phyloP scores from a whole-genome alignment of 2,888 invertebrate species.

The Fissipunctia ypsillon region DNA sequence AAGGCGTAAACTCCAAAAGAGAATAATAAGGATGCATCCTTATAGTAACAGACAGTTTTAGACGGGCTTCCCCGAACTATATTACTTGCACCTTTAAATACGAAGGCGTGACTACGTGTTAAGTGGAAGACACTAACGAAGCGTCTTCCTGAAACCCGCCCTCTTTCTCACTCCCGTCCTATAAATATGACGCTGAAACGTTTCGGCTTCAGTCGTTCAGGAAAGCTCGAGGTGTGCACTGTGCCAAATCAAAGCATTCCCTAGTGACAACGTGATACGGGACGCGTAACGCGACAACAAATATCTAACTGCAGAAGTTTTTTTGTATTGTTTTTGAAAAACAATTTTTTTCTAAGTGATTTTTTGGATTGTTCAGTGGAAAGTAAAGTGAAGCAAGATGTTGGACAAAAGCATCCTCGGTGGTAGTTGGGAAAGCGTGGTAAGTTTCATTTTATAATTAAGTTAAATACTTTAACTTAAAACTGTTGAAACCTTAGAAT shows the following conservation, averaged over 20 bases:
- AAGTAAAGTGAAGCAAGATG: constrained; percentile 77
- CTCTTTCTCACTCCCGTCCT: constrained; percentile 79
- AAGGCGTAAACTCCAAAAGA: too few relatives aligned
- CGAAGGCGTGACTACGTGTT: constrained; percentile 82
- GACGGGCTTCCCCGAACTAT: constrained; percentile 88
- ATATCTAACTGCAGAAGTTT: constrained; percentile 64
- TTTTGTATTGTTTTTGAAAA: constrained; percentile 64
- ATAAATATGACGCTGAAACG: constrained; percentile 87
- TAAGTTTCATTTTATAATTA: constrained; percentile 74
- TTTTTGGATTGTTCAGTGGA: constrained; percentile 69
- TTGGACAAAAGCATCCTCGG: constrained; percentile 87
- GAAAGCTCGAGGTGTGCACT: constrained; percentile 82
- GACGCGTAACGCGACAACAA: constrained; percentile 73
- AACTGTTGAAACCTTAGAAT: constrained; percentile 2
- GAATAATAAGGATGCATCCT: constrained; percentile 68
- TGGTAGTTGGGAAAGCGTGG: constrained; percentile 89
- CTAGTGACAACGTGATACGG: constrained; percentile 83
- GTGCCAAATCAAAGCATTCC: constrained; percentile 83
- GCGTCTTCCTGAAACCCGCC: constrained; percentile 86
- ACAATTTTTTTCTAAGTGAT: constrained; percentile 68
- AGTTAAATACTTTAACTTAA: constrained; percentile 29
- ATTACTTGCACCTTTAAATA: constrained; percentile 81
- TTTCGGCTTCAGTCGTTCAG: constrained; percentile 86
- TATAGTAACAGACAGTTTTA: constrained; percentile 73
- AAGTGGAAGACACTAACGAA: constrained; percentile 82